Evolutionary conservation across 2,888 invertebrate genomes (phyloP), one percentile per base, ranked within the genome.

Genomic region (Cheilosia vernalis): DNA sequence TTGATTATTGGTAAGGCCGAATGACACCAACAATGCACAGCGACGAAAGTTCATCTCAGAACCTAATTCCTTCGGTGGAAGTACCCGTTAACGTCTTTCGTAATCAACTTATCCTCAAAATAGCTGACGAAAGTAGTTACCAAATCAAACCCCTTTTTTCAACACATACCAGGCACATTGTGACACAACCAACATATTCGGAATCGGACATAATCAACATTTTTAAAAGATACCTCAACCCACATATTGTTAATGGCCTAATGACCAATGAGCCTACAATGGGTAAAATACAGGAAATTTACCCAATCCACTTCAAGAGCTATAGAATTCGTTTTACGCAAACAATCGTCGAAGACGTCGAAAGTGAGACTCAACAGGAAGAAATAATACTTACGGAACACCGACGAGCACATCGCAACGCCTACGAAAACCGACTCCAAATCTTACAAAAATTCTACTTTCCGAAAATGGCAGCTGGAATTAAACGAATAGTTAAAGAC

Each of bases 371-470:
- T 1, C 7, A 63, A 69, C 74, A 69, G 24, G 61, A 78, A 19
- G 56, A 63, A 27, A 58, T 70, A 42, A 74, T 70, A 37, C 44
- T 66, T 24, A 17, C 21, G 13, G 37, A 44, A 2, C 87, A 87
- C 17, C 77, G 60, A 27, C 64, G 86, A 72, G 86, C 80, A 5
- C 81, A 87, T 21, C 56, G 82, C 1, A 81, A 78, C 30, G 42
- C 42, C 0, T 10, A 40, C 15, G 85, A 87, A 58, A 87, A 87
- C n/a, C 81, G 79, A 64, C 24, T 27, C 1, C 73, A 87, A 42
- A 21, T 87, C 6, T 13, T 81, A 19, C 56, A 87, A 63, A 86
- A 77, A 17, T 82, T 24, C 5, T 84, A 83, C 21, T 74, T 87
- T 44, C 83, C 86, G 0, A 67, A 56, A 69, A 86, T 87, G 63